Percentiles rank a stretch among this genome's conserved stretches.
These are phyloP conservation scores for Percina caprodes DNA, from an alignment of 2,113 vertebrate genomes.

Conservation along the genomic window DNA sequence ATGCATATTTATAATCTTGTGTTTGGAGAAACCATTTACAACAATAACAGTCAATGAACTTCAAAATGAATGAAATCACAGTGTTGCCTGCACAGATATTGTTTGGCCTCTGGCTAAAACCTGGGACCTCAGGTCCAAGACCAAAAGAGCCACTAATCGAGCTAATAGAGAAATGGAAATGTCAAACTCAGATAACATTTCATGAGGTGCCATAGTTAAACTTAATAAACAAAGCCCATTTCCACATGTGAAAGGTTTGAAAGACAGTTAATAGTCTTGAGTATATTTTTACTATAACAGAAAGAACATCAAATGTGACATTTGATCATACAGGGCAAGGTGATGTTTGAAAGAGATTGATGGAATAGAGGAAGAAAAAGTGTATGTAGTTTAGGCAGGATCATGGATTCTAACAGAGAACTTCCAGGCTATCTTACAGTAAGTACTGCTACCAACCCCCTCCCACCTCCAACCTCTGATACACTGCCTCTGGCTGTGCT, in stretches of 20 bases:
- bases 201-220: conserved; percentile 7
- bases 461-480: conserved; percentile 58
- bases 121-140: conserved; percentile 48
- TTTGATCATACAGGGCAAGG: neutral
- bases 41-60: conserved; percentile 28
- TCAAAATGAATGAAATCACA: neutral
- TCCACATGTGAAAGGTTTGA: neutral
- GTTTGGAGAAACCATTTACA: neutral
- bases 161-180: conserved; percentile 46
- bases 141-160: conserved; percentile 39
- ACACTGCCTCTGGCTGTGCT: conserved; percentile 72
- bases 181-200: conserved; percentile 32
- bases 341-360: conserved; percentile 37
- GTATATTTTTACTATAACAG: neutral
- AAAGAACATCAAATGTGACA: neutral
- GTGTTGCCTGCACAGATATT: conserved; percentile 33
- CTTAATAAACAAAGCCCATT: conserved; percentile 10
- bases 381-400: conserved; percentile 32
- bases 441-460: conserved; percentile 47
- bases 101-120: conserved; percentile 39
- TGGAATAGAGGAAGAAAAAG: conserved; percentile 31
- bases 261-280: conserved; percentile 12
- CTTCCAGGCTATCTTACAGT: conserved; percentile 52
- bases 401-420: conserved; percentile 53
- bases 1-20: neutral